Evolutionary conservation across 2,797 vertebrate species (phyloP), one percentile per base, ranked within the genome.

Genomic region (Sorex maritimensis): DNA sequence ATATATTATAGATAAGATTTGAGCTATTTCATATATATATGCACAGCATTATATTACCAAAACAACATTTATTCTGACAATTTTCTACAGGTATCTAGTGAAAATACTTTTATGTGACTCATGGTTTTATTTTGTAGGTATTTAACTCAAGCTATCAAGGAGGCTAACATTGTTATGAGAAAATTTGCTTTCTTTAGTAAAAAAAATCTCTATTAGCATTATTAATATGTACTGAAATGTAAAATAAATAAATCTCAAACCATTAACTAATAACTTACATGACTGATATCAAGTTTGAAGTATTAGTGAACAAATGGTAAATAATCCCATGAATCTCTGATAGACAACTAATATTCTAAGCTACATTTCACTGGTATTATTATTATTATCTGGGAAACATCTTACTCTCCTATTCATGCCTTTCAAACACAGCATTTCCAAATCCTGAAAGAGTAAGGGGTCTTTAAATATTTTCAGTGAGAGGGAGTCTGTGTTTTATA

Each of bases 1-100:
- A 61, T 55, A 23, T 21, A 71, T 73, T 80, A 83, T 69, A 81
- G 15, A 49, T 83, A 88, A 88, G 81, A 91, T 71, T 2, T 79
- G 15, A 72, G 69, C 21, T 38, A 8, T 84, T 91, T 83, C 41
- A 88, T 24, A 65, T 24, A 65, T 2, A 68, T 3, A 41, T 4
- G 49, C 7, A 69, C 0, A 3, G 12, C 21, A 44, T 52, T 71
- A 81, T 17, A 81, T 28, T 28, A 30, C 46, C 2, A 81, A 80
- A 1, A 1, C 41, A 19, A 46, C 34, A 10, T 23, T 38, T 79
- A 23, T 58, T 68, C 34, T 38, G 8, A 58, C 82, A 92, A 44
- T 8, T 49, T 88, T 73, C 17, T 17, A 69, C 7, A 67, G 3
- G 1, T 28, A 44, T 10, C 15, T 44, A 90, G 4, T 80, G 28